phyloP scores from a whole-genome alignment of 2,888 invertebrate species.

The Andrena chrysosceles region DNA sequence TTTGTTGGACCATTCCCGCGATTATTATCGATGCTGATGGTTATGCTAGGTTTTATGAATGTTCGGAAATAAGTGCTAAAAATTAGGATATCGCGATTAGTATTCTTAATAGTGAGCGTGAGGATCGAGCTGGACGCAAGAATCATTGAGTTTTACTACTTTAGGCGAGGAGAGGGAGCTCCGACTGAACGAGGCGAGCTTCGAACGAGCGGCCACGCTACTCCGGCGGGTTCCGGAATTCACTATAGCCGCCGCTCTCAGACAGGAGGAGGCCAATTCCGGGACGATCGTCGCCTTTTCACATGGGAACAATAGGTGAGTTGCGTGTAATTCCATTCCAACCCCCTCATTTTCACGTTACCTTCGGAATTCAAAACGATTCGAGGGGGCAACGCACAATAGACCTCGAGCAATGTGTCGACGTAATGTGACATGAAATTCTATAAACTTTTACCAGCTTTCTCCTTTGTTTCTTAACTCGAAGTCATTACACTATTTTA shows the following conservation, averaged over 20 bases:
- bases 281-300: constrained; percentile 94
- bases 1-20: background rate
- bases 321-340: constrained; percentile 26
- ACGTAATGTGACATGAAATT: no score
- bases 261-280: constrained; percentile 93
- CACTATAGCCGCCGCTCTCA: constrained; percentile 91
- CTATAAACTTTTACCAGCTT: no score
- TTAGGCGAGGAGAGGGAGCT: constrained; percentile 91
- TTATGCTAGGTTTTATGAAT: background rate
- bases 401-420: background rate
- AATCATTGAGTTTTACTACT: constrained; percentile 71
- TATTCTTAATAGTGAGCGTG: background rate
- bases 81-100: background rate
- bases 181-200: constrained; percentile 89
- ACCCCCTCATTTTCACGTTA: background rate
- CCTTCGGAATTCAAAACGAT: background rate
- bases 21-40: background rate
- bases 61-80: background rate
- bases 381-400: background rate
- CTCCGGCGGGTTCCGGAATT: constrained; percentile 91
- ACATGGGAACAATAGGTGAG: constrained; percentile 91
- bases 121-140: constrained; percentile 32
- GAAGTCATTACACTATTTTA: no score
- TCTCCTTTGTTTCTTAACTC: no score
- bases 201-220: constrained; percentile 89